A percentile compares a stretch with the other conserved stretches of the same genome.
These are phyloP conservation scores for Meriones psammophilus DNA, from an alignment of 2,797 vertebrate genomes.

Conservation along the genomic window DNA sequence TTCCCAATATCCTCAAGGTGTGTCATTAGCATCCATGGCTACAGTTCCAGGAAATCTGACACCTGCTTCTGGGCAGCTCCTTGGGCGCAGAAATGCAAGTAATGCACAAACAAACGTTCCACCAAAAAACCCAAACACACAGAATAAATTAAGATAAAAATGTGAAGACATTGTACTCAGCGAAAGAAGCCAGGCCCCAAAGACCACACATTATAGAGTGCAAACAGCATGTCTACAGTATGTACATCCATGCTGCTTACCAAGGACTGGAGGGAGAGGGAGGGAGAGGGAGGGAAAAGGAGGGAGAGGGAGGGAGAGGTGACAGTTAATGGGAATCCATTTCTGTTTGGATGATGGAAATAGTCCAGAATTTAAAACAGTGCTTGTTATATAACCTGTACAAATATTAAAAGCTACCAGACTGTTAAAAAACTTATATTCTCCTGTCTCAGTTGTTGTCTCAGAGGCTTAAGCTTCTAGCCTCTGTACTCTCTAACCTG, in stretches of 20 bases:
- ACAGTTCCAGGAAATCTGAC: background rate
- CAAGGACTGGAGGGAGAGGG: background rate
- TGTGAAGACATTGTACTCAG: background rate
- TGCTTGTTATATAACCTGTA: conserved; percentile 22
- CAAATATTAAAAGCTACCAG: conserved; percentile 18
- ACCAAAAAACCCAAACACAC: background rate
- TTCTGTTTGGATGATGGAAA: conserved; percentile 44
- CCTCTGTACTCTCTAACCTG: too few relatives aligned
- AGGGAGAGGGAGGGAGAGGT: background rate
- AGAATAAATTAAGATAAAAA: background rate
- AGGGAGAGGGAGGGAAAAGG: too few relatives aligned
- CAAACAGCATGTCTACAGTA: background rate
- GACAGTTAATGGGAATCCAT: background rate
- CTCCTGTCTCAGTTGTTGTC: too few relatives aligned
- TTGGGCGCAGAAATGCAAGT: background rate
- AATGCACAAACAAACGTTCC: background rate
- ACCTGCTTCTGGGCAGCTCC: background rate
- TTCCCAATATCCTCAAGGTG: background rate
- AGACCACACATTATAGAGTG: background rate
- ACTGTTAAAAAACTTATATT: too few relatives aligned
- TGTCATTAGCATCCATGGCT: background rate
- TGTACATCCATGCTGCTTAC: background rate
- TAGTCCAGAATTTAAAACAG: conserved; percentile 19
- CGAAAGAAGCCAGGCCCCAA: conserved; percentile 17
- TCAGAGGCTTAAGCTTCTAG: too few relatives aligned